phyloP scores from a whole-genome alignment of 1,140 invertebrate species.

The Asobara japonica region DNA sequence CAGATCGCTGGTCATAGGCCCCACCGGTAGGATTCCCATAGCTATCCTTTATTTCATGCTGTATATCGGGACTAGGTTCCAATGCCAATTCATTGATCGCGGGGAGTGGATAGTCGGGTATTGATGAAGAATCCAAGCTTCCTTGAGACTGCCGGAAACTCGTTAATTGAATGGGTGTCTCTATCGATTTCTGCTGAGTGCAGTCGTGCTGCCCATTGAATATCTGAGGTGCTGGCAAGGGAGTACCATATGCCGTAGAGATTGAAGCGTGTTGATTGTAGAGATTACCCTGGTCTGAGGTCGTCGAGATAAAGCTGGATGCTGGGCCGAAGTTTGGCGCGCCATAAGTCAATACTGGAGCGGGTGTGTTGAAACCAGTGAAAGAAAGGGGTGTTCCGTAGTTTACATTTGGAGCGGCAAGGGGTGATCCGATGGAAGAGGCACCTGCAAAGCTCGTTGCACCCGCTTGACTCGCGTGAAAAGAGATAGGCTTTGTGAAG shows the following conservation, averaged over 20 bases:
- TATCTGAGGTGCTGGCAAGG: conserved; percentile 27
- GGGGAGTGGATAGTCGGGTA: conserved; percentile 33
- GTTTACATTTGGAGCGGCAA: conserved; percentile 58
- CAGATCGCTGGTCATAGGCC: conserved; percentile 43
- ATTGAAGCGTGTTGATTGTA: conserved; percentile 47
- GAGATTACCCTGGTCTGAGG: conserved; percentile 51
- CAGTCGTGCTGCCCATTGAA: conserved; percentile 43
- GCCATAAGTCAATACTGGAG: conserved; percentile 58
- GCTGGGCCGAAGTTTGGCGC: conserved; percentile 59
- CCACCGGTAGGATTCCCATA: conserved; percentile 55
- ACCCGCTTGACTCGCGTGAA: conserved; percentile 41
- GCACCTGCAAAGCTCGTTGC: conserved; percentile 34
- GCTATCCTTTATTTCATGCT: conserved; percentile 58
- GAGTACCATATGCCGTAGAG: conserved; percentile 55
- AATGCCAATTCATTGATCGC: conserved; percentile 48
- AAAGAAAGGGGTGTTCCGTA: conserved; percentile 61
- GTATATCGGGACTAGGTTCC: conserved; percentile 46
- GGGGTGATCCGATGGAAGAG: conserved; percentile 39
- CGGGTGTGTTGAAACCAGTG: conserved; percentile 57
- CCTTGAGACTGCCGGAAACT: neutral
- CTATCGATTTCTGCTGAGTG: conserved; percentile 6
- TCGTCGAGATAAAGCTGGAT: conserved; percentile 45
- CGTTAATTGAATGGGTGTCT: neutral
- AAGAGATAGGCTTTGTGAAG: conserved; percentile 44
- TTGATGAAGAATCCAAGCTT: neutral